A percentile compares a stretch with the other conserved stretches of the same genome.
Evolutionary conservation across 2,797 vertebrate genomes (phyloP).

Genomic region (Chloroceryle amazona): DNA sequence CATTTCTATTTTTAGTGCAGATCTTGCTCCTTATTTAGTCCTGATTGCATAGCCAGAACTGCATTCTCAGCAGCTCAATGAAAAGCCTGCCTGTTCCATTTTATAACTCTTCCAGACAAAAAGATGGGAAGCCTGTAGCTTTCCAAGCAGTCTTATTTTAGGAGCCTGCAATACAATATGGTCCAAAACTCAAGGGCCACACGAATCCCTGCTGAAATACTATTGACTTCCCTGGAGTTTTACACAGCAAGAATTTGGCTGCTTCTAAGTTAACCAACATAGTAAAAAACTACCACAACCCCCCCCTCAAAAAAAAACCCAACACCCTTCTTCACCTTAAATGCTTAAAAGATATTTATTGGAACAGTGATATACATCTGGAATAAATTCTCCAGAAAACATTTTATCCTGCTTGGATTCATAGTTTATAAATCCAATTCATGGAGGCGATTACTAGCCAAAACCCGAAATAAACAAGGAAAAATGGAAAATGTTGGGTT

Average conservation of each 20-base stretch:
- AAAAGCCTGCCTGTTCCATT: conserved; percentile 69
- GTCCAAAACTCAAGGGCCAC: conserved; percentile 26
- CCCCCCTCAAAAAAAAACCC: no score
- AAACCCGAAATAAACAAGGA: conserved; percentile 46
- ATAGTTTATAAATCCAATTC: conserved; percentile 32
- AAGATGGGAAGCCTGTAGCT: conserved; percentile 56
- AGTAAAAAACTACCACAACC: not conserved
- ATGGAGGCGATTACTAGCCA: conserved; percentile 27
- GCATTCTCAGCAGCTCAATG: conserved; percentile 70
- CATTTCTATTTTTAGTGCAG: conserved; percentile 78
- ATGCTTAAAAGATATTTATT: conserved; percentile 6
- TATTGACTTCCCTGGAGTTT: conserved; percentile 20
- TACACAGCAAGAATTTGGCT: conserved; percentile 10
- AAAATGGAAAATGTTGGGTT: conserved; percentile 53
- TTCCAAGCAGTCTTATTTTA: conserved; percentile 65
- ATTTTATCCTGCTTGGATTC: conserved; percentile 23
- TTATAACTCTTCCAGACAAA: conserved; percentile 67
- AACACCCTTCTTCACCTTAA: not conserved
- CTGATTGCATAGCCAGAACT: conserved; percentile 74
- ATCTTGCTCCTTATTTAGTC: conserved; percentile 76
- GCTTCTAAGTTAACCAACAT: not conserved
- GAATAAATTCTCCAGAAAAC: conserved; percentile 48
- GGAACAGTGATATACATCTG: conserved; percentile 33
- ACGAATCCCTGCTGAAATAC: conserved; percentile 47
- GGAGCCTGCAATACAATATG: not conserved